phyloP scores from a whole-genome alignment of 2,888 invertebrate species.

The Dolichopus griseipennis region DNA sequence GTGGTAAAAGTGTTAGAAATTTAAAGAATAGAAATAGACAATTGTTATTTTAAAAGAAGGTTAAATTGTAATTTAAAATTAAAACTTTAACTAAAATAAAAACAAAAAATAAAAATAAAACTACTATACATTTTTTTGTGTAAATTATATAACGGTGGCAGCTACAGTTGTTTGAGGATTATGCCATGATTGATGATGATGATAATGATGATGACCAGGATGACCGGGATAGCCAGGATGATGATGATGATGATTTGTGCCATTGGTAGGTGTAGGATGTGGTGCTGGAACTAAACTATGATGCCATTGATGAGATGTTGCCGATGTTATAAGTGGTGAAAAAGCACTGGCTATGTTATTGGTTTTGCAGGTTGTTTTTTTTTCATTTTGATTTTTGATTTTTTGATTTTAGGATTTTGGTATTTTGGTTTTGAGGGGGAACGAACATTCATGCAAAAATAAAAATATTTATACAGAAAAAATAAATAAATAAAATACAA shows the following conservation, averaged over 20 bases:
- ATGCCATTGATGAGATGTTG: constrained; percentile 42
- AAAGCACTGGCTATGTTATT: constrained; percentile 40
- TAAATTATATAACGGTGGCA: constrained; percentile 36
- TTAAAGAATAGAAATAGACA: neutral
- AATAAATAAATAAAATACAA: constrained; percentile 16
- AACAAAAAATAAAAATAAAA: constrained; percentile 3
- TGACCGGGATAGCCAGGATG: constrained; percentile 26
- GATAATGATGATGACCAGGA: constrained; percentile 34
- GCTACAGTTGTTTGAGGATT: constrained; percentile 40
- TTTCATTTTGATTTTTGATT: constrained; percentile 13
- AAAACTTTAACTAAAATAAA: constrained; percentile 12
- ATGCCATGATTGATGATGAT: constrained; percentile 43
- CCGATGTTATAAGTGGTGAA: constrained; percentile 44
- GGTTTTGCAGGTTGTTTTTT: neutral
- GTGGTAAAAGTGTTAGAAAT: neutral
- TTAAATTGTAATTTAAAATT: neutral
- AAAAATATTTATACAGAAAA: constrained; percentile 18
- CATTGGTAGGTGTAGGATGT: constrained; percentile 23
- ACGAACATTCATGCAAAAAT: constrained; percentile 18
- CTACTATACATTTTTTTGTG: neutral
- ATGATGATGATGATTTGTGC: constrained; percentile 28
- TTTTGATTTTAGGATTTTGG: constrained; percentile 23
- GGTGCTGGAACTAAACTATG: constrained; percentile 43
- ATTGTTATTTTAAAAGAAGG: neutral
- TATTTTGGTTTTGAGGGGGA: constrained; percentile 21